Evolutionary conservation across 2,888 invertebrate genomes (phyloP), one percentile per base, ranked within the genome.

Genomic region (Euphydryas editha): DNA sequence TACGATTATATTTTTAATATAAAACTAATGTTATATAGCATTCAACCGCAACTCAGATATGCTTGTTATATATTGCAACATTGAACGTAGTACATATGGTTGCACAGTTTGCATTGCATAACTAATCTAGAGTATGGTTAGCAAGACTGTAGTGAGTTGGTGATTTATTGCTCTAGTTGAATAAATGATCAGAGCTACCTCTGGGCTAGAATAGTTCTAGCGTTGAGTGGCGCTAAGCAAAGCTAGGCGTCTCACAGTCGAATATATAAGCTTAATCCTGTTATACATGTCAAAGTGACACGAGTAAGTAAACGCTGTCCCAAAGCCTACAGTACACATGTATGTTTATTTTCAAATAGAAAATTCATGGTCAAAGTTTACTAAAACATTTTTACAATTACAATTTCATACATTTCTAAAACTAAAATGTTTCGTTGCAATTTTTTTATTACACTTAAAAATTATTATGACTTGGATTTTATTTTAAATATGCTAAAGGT

Each of bases 121-220:
- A 57, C 60, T 60, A 47, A 65, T 42, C 37, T 56, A 47, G 44
- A 59, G 56, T 42, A 55, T 60, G 60, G 65, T 65, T 60, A 46
- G 55, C 47, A 49, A 60, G 49, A 36, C 47, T 56, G 24, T 65
- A 47, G 46, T 60, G 46, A 56, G 60, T 60, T 55, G 47, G 24
- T 39, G 47, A 65, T 65, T 65, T 65, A 65, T 60, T 65, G 56
- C 60, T 20, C 39, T 24, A 56, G 47, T 55, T 65, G 65, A 65
- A 65, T 65, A 60, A 60, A 55, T 65, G 60, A 65, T 46, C 60
- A 55, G 49, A 65, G 20, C 42, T 57, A 39, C 57, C 42, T 21
- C 42, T 55, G 36, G 15, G 15, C 42, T 39, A 54, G 54, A 17
- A 24, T 24, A 15, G 24, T 15, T 11, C 17, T n/a, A 5, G n/a